phyloP scores from a whole-genome alignment of 2,113 vertebrate genomes.

The Chloroceryle aenea region DNA sequence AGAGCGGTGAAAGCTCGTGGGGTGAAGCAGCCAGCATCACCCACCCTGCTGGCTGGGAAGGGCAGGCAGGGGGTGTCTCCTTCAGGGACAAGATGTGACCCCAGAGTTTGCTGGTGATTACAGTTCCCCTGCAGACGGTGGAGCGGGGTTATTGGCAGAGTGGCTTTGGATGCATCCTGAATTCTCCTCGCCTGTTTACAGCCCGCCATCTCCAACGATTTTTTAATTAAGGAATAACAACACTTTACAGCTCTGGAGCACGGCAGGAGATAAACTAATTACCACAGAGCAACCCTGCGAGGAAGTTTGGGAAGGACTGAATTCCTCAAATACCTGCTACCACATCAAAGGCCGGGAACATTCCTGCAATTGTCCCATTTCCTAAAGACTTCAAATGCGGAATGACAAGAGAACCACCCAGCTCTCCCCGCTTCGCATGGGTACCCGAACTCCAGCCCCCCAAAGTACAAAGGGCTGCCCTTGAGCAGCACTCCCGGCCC shows the following conservation, averaged over 20 bases:
- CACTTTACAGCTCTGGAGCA: not conserved
- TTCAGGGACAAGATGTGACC: not conserved
- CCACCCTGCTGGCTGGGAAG: too few species aligned
- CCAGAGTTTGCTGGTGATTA: not conserved
- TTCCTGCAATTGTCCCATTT: not conserved
- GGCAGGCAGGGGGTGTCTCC: not conserved
- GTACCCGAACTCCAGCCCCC: not conserved
- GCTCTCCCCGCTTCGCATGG: not conserved
- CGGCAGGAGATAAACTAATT: not conserved
- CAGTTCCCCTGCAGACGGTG: rapidly evolving
- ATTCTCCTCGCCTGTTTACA: too few species aligned
- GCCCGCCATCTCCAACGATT: not conserved
- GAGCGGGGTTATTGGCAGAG: not conserved
- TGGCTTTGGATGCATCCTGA: not conserved
- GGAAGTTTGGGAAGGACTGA: not conserved
- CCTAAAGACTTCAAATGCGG: not conserved
- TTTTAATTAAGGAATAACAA: not conserved
- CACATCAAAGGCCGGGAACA: not conserved
- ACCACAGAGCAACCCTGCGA: rapidly evolving
- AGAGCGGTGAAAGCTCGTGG: rapidly evolving
- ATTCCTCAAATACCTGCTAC: not conserved
- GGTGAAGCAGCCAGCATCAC: too few species aligned
- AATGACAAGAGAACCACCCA: not conserved
- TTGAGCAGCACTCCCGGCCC: not conserved
- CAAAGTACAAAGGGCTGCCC: not conserved